A percentile compares a stretch with the other conserved stretches of the same genome.
Evolutionary conservation across 2,797 vertebrate genomes (phyloP).

Genomic region (Alosa sapidissima): DNA sequence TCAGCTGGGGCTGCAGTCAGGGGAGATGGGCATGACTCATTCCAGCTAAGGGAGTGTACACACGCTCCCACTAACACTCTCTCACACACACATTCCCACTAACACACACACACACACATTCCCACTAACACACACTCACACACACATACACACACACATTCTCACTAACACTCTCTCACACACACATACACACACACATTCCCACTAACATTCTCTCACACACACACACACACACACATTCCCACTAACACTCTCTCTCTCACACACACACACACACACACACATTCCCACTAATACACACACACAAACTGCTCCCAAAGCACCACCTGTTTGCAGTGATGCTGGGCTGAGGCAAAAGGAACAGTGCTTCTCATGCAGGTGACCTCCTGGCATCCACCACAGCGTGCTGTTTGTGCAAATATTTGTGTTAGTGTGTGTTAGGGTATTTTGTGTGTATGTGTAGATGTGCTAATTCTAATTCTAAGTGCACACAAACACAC

Average conservation of each 20-base stretch:
- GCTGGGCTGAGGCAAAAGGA: constrained; percentile 63
- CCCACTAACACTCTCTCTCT: background rate
- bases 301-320: constrained; percentile 60
- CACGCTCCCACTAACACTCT: background rate
- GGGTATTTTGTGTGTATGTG: constrained; percentile 46
- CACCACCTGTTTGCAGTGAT: constrained; percentile 72
- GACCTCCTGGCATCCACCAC: constrained; percentile 74
- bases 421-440: constrained; percentile 26
- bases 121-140: background rate
- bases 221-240: constrained; percentile 14
- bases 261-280: constrained; percentile 17
- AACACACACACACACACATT: background rate
- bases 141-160: constrained; percentile 15
- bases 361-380: constrained; percentile 66
- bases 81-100: constrained; percentile 8
- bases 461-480: background rate
- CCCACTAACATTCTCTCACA: constrained; percentile 30
- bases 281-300: constrained; percentile 37
- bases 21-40: background rate
- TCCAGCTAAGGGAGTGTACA: background rate
- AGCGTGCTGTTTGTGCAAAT: constrained; percentile 43
- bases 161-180: no score
- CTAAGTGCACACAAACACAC: constrained; percentile 30
- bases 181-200: constrained; percentile 32
- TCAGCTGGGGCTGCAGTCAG: background rate